A percentile compares a stretch with the other conserved stretches of the same genome.
Evolutionary conservation across 2,888 invertebrate genomes (phyloP).

Genomic region (Crematogaster levior): DNA sequence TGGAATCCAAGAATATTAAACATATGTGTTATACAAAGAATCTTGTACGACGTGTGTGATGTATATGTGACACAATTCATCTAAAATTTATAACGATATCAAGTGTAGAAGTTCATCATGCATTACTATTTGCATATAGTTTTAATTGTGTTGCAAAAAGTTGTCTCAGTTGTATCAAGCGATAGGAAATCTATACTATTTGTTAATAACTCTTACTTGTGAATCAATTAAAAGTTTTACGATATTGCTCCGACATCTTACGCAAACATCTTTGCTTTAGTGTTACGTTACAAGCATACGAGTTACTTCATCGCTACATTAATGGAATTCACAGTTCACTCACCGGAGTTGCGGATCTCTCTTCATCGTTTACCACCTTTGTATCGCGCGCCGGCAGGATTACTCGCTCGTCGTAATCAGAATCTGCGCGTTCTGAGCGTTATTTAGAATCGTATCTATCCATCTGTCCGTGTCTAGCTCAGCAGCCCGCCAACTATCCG

Average conservation of each 20-base stretch:
- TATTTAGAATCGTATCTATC: slow-evolving; percentile 44
- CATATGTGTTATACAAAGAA: neutral
- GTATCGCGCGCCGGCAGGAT: neutral
- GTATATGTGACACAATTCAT: neutral
- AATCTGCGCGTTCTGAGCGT: slow-evolving; percentile 18
- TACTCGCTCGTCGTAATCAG: slow-evolving; percentile 11
- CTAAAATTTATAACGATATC: slow-evolving; percentile 1
- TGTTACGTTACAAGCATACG: slow-evolving; percentile 7
- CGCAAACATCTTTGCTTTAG: neutral
- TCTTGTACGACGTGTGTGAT: neutral
- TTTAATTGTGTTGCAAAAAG: slow-evolving; percentile 25
- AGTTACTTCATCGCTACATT: slow-evolving; percentile 25
- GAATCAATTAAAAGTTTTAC: slow-evolving; percentile 46
- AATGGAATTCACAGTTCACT: slow-evolving; percentile 32
- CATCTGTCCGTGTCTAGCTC: slow-evolving; percentile 39
- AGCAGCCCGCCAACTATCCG: slow-evolving; percentile 54
- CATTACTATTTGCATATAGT: neutral
- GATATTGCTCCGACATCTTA: slow-evolving; percentile 4
- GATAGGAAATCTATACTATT: neutral
- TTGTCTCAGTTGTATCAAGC: neutral
- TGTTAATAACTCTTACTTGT: slow-evolving; percentile 3
- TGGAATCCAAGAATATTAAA: neutral
- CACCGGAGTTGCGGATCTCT: neutral
- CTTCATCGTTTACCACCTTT: slow-evolving; percentile 6
- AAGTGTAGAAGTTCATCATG: neutral